Evolutionary conservation across 2,888 invertebrate species (phyloP), one percentile per base, ranked within the genome.

Genomic region (Ectemnius continuus): DNA sequence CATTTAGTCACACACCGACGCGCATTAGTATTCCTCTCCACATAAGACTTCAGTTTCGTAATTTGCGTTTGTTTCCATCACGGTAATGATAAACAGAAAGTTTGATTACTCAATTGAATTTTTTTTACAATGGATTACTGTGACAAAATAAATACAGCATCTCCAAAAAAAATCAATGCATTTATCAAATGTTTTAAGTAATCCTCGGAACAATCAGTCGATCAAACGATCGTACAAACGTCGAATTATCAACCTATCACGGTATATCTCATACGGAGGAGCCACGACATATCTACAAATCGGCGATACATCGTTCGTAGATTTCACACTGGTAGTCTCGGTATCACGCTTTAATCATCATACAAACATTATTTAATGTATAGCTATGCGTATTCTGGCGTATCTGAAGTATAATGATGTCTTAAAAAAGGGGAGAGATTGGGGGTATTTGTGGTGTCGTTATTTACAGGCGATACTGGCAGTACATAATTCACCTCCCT

Each of bases 391-490:
- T 68, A 73, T 67, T 68, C 65, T 65, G 70, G 63, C 70, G 52
- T 60, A 70, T 28, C 6, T 67, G 67, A 75, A 72, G 68, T 76
- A 76, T 76, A 70, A 78, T 75, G 52, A 52, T 78, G 76, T 68
- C 57, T 80, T 78, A 76, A 77, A 82, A 76, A 81, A 70, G 46
- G 59, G 36, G 13, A 28, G 20, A 6, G 56, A 13, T 8, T 36
- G 36, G 48, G 57, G 60, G 75, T 70, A 70, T 67, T 20, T 48
- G 48, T 61, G 23, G 36, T 76, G 70, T 73, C 75, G 82, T 85
- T 88, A 88, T 87, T 81, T 88, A 88, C 87, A 88, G 78, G 85
- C 79, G 86, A 87, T 88, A 89, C 87, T 89, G 89, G 89, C 89
- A 88, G 87, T 89, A 86, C 81, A 76, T 82, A 36, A 75, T 75